These are phyloP conservation scores for Tipula confusa DNA, from an alignment of 2,888 invertebrate species.

Conservation along the genomic window DNA sequence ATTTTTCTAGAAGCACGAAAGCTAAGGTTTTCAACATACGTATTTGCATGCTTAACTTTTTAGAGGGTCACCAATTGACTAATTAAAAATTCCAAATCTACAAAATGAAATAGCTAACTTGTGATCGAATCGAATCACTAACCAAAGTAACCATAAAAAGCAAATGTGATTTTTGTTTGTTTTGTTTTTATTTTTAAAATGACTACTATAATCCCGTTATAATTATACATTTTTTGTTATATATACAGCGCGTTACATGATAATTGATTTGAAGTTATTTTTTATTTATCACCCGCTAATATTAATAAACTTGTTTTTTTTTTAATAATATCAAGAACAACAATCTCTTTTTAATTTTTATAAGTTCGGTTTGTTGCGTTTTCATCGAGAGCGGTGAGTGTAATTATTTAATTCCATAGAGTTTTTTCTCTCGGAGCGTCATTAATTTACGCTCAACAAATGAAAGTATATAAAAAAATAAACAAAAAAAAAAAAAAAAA, in stretches of 20 bases:
- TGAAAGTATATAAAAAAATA: neutral
- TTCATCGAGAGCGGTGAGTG: neutral
- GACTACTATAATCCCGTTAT: neutral
- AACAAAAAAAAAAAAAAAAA: neutral
- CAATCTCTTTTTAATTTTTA: neutral
- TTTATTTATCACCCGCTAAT: slow-evolving; percentile 20
- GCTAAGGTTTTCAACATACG: too few relatives aligned
- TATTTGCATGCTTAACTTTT: too few relatives aligned
- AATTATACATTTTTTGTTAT: neutral
- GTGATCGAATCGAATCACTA: neutral
- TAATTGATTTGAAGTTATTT: neutral
- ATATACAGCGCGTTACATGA: neutral
- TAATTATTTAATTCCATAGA: too few relatives aligned
- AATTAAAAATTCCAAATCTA: too few relatives aligned
- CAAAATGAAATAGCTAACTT: too few relatives aligned
- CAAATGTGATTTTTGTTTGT: neutral
- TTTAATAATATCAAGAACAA: neutral
- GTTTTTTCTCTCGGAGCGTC: neutral
- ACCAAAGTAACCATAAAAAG: neutral
- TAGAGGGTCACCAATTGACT: too few relatives aligned
- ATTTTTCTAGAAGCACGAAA: too few relatives aligned
- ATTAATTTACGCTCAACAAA: neutral
- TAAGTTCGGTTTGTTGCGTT: neutral
- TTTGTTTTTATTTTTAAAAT: neutral
- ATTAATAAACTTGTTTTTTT: slow-evolving; percentile 7